Evolutionary conservation across 2,113 vertebrate species (phyloP).

Genomic region (Micronycteris hirsuta): DNA sequence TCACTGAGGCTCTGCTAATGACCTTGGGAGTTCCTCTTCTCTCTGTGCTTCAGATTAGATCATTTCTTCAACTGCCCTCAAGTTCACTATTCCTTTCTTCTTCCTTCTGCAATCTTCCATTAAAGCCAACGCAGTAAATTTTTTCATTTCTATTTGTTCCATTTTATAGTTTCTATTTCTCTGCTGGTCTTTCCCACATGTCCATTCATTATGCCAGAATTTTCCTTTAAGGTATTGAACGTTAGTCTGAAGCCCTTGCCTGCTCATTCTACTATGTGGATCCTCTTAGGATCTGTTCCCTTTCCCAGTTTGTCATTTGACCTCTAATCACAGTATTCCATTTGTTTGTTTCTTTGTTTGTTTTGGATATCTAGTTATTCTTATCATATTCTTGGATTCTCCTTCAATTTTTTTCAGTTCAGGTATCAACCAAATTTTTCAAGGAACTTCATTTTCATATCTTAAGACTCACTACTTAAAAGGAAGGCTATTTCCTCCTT

Average conservation of each 20-base stretch:
- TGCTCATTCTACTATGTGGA: not conserved
- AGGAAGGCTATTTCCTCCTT: not conserved
- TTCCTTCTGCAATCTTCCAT: not conserved
- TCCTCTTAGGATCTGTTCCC: not conserved
- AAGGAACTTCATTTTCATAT: not conserved
- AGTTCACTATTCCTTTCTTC: not conserved
- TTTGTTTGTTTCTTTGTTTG: not conserved
- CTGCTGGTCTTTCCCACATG: not conserved
- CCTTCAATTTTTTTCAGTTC: not conserved
- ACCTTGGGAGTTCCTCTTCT: not conserved
- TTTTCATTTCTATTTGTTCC: not conserved
- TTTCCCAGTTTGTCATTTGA: not conserved
- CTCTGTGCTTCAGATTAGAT: not conserved
- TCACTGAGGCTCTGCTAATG: not conserved
- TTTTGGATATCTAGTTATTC: not conserved
- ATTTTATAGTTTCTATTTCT: not conserved
- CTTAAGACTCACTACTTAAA: not conserved
- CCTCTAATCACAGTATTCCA: accelerated
- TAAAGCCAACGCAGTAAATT: not conserved
- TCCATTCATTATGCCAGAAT: not conserved
- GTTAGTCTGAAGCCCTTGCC: not conserved
- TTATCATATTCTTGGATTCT: not conserved
- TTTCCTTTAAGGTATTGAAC: not conserved
- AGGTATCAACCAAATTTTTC: not conserved
- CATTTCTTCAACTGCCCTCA: not conserved